phyloP scores from a whole-genome alignment of 2,888 invertebrate genomes.

The Himalopsyche anomala region DNA sequence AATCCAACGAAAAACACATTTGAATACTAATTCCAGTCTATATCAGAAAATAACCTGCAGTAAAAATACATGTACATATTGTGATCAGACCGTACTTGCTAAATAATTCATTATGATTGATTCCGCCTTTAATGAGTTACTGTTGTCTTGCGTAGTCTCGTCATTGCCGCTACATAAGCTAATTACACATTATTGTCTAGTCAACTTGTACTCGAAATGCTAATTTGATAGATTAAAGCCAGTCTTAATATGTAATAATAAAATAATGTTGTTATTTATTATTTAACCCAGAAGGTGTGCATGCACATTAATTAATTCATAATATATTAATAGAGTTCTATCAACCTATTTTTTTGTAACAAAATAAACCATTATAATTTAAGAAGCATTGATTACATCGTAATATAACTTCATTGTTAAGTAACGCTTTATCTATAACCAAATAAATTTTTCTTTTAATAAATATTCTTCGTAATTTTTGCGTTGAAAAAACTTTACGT shows the following conservation, averaged over 20 bases:
- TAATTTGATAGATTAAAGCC: neutral
- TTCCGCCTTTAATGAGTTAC: neutral
- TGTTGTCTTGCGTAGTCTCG: constrained; percentile 4
- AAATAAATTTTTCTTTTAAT: too few relatives aligned
- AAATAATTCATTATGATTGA: constrained; percentile 14
- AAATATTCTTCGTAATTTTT: too few relatives aligned
- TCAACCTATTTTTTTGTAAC: neutral
- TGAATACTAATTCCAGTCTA: too few relatives aligned
- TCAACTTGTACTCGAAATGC: neutral
- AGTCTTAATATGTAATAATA: neutral
- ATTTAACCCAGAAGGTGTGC: neutral
- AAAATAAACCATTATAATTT: too few relatives aligned
- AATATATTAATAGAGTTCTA: neutral
- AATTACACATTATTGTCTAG: neutral
- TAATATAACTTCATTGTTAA: too few relatives aligned
- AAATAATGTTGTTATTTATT: neutral
- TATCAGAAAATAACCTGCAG: too few relatives aligned
- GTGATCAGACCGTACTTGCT: neutral
- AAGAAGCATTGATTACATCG: too few relatives aligned
- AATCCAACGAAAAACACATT: too few relatives aligned
- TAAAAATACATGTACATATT: too few relatives aligned
- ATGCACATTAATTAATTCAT: neutral
- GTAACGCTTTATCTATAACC: too few relatives aligned
- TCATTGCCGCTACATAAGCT: constrained; percentile 1
- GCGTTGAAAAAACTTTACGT: too few relatives aligned